Base-by-base conservation (phyloP, 2,113 vertebrate genomes). In the Pterocles burchelli region DNA sequence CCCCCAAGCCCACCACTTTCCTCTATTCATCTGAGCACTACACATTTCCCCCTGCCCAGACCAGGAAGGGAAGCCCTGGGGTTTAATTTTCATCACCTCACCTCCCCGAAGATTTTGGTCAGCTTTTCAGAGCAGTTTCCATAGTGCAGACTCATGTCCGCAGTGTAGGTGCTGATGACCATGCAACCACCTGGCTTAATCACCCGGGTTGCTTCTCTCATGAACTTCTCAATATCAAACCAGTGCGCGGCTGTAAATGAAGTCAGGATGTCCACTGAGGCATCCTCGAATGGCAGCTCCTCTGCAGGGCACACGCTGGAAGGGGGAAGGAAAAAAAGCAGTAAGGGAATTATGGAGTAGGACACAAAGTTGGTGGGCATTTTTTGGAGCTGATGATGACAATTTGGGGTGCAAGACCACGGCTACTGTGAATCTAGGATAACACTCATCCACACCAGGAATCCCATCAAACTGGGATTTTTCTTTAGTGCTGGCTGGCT, bases 161-260 rank as follows among this genome's bases (percentile, higher is more conserved):
- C 6, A 1, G 95, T 97, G 97, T 98, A 99, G 97, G 97, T 98
- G 74, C 98, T 97, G 76, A 99, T 70, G 75, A 96, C 97, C 85
- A 99, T 34, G 5, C 98, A 99, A 41, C 98, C 98, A 0, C 75
- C 74, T 0, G 98, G 98, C 90, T 89, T 98, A 49, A 99, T 22
- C 54, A 99, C 92, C 9, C 98, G 95, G 57, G 97, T 66, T 1
- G 80, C 98, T 85, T 99, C 99, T 43, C 68, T 51, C 55, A 98
- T 96, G 85, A 99, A 99, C 57, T 49, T 91, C 0, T 52, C 79
- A 0, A 93, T 55, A 68, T 99, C 97, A 19, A 99, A 99, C 98
- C 98, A 99, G 95, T 99, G 99, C 1, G 97, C 98, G 0, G 99
- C 98, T 0, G 98, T 97, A 94, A 98, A 98, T 6, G 98, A 96